phyloP scores from a whole-genome alignment of 2,888 invertebrate genomes.

The Nomada flava region DNA sequence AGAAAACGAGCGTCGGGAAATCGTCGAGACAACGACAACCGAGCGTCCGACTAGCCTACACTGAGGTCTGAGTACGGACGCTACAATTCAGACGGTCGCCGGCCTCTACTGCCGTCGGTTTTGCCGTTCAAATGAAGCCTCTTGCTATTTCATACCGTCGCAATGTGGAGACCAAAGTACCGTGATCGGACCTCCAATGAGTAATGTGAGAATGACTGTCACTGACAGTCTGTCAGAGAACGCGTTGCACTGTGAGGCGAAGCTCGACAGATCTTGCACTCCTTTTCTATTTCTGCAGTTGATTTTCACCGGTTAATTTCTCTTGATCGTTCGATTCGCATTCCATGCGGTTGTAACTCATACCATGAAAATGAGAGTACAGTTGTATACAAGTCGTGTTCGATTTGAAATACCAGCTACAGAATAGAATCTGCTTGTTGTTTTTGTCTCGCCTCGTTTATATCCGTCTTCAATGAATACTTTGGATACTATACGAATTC shows the following conservation, averaged over 20 bases:
- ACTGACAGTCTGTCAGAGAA: not conserved
- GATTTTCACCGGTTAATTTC: constrained; percentile 32
- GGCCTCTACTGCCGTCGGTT: constrained; percentile 61
- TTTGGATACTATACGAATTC: not conserved
- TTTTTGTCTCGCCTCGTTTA: not conserved
- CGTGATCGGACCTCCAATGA: constrained; percentile 29
- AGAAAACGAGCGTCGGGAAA: not conserved
- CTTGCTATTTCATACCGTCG: constrained; percentile 80
- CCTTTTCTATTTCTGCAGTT: not conserved
- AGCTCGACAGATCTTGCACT: not conserved
- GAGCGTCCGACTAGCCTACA: constrained; percentile 84
- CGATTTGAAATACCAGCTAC: not conserved
- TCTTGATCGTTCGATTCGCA: constrained; percentile 12
- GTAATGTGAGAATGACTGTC: not conserved
- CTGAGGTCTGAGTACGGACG: constrained; percentile 84
- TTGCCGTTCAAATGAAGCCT: constrained; percentile 72
- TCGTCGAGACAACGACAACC: constrained; percentile 70
- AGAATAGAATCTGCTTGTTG: not conserved
- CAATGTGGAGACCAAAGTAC: constrained; percentile 46
- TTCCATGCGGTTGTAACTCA: constrained; percentile 13
- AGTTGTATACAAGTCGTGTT: not conserved
- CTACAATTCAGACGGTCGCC: constrained; percentile 76
- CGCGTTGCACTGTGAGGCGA: not conserved
- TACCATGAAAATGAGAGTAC: constrained; percentile 14
- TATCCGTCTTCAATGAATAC: not conserved